Conservation (phyloP, 2,797 vertebrate species). For the Petrocephalus schoutedeni region DNA sequence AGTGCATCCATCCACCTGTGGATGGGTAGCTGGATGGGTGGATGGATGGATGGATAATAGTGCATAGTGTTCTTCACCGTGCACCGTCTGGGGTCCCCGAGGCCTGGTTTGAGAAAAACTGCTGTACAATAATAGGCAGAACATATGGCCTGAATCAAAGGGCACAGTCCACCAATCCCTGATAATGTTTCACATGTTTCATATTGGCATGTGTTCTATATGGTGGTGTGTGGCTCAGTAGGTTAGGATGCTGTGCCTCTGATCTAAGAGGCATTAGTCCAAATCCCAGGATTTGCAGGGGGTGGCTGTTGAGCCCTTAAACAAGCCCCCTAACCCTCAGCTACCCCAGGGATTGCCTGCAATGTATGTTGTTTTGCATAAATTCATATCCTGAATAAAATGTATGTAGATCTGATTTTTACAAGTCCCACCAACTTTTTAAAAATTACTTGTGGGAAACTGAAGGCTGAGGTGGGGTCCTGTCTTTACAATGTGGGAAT, state of each 20-base stretch:
- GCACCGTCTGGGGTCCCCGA: too few species aligned
- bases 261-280: neutral
- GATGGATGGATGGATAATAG: too few species aligned
- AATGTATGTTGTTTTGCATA: neutral
- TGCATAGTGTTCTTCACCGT: too few species aligned
- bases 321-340: neutral
- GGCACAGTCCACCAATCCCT: neutral
- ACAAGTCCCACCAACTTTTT: neutral
- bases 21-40: too few species aligned
- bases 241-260: neutral
- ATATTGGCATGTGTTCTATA: neutral
- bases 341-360: neutral
- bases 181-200: neutral
- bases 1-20: neutral
- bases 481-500: neutral
- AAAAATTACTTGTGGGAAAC: neutral
- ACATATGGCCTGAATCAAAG: neutral
- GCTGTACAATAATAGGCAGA: neutral
- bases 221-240: neutral
- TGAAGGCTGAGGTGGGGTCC: neutral
- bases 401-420: neutral
- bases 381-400: neutral
- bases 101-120: too few species aligned
- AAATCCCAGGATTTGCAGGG: neutral
- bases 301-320: neutral